Evolutionary conservation across 1,140 invertebrate genomes (phyloP), one percentile per base, ranked within the genome.

Genomic region (Hyles euphorbiae): DNA sequence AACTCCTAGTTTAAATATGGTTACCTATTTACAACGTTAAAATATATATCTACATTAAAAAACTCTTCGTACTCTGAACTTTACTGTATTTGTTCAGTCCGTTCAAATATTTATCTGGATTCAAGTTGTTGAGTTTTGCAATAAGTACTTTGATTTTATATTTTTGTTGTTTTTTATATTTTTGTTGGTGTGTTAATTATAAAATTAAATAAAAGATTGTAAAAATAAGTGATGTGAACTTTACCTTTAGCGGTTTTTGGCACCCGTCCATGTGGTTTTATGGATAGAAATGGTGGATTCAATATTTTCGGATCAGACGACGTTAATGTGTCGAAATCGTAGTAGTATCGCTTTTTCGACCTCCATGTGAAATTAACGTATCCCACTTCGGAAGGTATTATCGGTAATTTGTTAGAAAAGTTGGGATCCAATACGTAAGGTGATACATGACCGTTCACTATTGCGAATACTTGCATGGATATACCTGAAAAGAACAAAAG

Each of bases 351-450:
- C 82, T 95, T 96, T 43, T 91, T 95, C 10, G 96, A 94, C 78
- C 94, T 95, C 96, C 96, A 98, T 5, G 96, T 98, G 74, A 98
- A 97, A 85, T 98, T 98, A 3, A 98, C 96, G 73, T 94, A 94
- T 49, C 93, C 93, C 40, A 97, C 95, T 90, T 98, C 96, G 10
- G 95, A 94, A 0, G 97, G 97, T 74, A 98, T 98, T 32, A 96
- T 92, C 51, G 96, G 96, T 54, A 98, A 85, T 80, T 96, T 95
- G 72, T 93, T 94, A 70, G 97, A 96, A 70, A 98, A 96, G 78
- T 96, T 96, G 3, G 96, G 96, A 81, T 97, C 96, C 54, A 96
- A 81, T 53, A 98, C 93, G 83, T 97, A 96, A 5, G 95, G 93
- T 9, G 95, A 88, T 48, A 98, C 95, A 74, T 92, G 92, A 36